Base-by-base conservation (phyloP, 2,888 invertebrate species). In the Epistrophella euchroma region DNA sequence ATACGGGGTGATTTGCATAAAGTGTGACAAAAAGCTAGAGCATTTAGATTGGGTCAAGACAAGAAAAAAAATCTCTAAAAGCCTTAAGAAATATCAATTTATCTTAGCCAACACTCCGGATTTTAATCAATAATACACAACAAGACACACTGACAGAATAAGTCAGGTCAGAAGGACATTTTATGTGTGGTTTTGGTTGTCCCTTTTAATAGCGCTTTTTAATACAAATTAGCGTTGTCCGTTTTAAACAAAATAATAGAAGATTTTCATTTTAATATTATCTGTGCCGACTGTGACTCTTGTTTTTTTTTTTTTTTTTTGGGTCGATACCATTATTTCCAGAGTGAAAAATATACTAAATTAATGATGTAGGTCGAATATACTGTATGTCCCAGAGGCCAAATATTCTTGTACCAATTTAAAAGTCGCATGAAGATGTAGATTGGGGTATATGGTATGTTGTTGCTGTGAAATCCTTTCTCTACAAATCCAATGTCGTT, bases 291-390 rank as follows among this genome's bases (percentile, higher is more conserved):
- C 15, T 50, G 10, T 19, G 47, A 19, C 11, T 47, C 5, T 32
- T 32, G 1, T 47, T 22, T 47, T 11, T 22, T 50, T 47, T 2
- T 32, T 32, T 9, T 47, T 22, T 47, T 11, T 22, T 50, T 22
- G 50, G 25, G 22, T 25, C 22, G 7, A 52, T 7, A 25, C 50
- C 13, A 52, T 52, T 52, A 52, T 52, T 52, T 13, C 22, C 25
- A 52, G 32, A 56, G 32, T 37, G 47, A 79, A 79, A 71, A 58
- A 72, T 40, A 40, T 62, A 55, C n/a, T 56, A 47, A 62, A 56
- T 55, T 64, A 75, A 55, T 64, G 58, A 64, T 22, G 45, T 56
- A 62, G 77, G 71, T 62, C 55, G 3, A 35, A 3, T 19, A 3
- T 19, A 5, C 19, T 19, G 6, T 13, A 37, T 3, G 17, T 19